phyloP scores from a whole-genome alignment of 2,888 invertebrate genomes.

The Drosophila eohydei region DNA sequence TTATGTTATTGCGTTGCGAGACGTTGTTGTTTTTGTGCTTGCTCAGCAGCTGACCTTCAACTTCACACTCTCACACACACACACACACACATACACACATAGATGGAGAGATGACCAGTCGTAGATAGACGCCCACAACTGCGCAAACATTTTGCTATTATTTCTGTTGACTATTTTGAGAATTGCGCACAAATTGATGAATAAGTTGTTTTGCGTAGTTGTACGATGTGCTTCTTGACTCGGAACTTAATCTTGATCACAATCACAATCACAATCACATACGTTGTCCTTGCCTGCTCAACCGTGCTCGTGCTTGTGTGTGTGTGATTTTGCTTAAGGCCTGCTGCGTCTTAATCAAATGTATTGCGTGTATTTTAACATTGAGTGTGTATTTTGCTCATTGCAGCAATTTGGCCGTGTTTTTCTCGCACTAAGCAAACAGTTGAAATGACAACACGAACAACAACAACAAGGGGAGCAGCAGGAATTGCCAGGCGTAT shows the following conservation, averaged over 20 bases:
- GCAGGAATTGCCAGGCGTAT: constrained; percentile 22
- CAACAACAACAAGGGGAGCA: constrained; percentile 13
- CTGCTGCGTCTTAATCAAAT: constrained; percentile 59
- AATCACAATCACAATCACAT: constrained; percentile 47
- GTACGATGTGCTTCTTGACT: constrained; percentile 52
- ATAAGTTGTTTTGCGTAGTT: constrained; percentile 63
- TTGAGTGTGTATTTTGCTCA: constrained; percentile 44
- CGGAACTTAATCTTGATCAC: constrained; percentile 63
- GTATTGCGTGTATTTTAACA: constrained; percentile 44
- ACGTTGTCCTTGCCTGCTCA: constrained; percentile 49
- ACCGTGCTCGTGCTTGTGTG: constrained; percentile 26
- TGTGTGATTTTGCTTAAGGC: constrained; percentile 29
- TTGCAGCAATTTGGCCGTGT: constrained; percentile 65
- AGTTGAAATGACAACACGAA: constrained; percentile 53
- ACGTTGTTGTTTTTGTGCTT: constrained; percentile 52
- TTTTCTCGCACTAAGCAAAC: constrained; percentile 63
- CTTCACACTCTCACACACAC: constrained; percentile 13
- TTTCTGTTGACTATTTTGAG: constrained; percentile 61
- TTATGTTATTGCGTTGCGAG: constrained; percentile 36
- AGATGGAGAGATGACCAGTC: not conserved
- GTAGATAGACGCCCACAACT: constrained; percentile 24
- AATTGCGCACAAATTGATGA: constrained; percentile 70
- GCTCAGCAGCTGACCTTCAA: constrained; percentile 63
- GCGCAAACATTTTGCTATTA: constrained; percentile 45
- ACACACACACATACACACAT: not conserved